Base-by-base conservation (phyloP, 1,140 invertebrate species). In the Elysia chlorotica region DNA sequence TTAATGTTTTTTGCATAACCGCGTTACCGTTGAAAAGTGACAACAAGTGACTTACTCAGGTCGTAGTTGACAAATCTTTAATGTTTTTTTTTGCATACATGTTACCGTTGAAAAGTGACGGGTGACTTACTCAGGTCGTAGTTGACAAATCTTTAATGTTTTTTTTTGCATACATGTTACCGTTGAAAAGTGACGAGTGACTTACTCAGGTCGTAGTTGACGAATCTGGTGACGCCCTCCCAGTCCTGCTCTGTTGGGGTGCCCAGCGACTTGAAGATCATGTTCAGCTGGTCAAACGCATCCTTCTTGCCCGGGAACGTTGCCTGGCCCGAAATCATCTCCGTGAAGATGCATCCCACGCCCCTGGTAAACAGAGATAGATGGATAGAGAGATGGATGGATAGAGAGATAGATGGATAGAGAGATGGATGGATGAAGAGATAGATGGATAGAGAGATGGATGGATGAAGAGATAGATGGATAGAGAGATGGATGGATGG, bases 261-360 rank as follows among this genome's bases (percentile, higher is more conserved):
- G 69, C 96, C 96, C 77, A 97, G 90, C 78, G 94, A 92, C 90
- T 95, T 94, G 88, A 98, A 99, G 89, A 99, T 99, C 89, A 97
- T 96, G 88, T 98, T 95, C 77, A 99, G 90, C 87, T 99, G 97
- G 89, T 99, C 96, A 85, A 93, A 93, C 30, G 95, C 95, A 88
- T 98, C 96, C 81, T 96, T 91, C 81, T 97, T 94, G 69, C 96
- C 96, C 65, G 96, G 96, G 88, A 98, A 98, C 76, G 96, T 94
- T 48, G 96, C 95, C 83, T 95, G 91, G n/a, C 96, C 96, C 73
- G 95, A 96, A 74, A 98, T 91, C 95, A 98, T 98, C 88, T 99
- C 97, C 54, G 97, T 94, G 88, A 98, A 98, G 87, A 99, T 98
- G 88, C 96, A 99, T 31, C 97, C 97, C 62, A 98, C 96, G 69